A percentile compares a stretch with the other conserved stretches of the same genome.
These are phyloP conservation scores for Stegodyphus dumicola DNA, from an alignment of 1,140 invertebrate genomes.

Conservation along the genomic window DNA sequence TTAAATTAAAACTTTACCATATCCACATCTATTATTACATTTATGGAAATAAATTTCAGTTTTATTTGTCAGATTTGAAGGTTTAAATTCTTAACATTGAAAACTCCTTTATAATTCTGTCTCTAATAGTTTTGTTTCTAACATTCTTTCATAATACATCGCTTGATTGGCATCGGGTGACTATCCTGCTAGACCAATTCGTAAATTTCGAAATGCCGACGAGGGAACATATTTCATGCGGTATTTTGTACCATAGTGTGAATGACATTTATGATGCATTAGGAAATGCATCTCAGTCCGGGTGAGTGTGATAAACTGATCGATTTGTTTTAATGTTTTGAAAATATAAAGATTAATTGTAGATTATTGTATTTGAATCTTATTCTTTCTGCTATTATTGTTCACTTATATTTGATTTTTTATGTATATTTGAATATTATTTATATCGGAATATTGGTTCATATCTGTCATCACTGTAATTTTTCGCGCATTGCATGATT, in stretches of 20 bases:
- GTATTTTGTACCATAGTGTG: slow-evolving; percentile 69
- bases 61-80: too few relatives aligned
- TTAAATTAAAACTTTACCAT: too few relatives aligned
- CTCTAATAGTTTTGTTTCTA: too few relatives aligned
- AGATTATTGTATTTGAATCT: background rate
- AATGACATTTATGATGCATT: slow-evolving; percentile 69
- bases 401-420: background rate
- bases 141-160: too few relatives aligned
- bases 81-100: too few relatives aligned
- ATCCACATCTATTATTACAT: too few relatives aligned
- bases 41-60: too few relatives aligned
- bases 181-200: background rate
- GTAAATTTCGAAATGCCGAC: slow-evolving; percentile 15
- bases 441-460: slow-evolving; percentile 23
- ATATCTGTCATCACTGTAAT: background rate
- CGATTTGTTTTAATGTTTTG: too few relatives aligned
- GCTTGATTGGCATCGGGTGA: too few relatives aligned
- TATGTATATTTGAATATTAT: background rate
- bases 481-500: background rate
- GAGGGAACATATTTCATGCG: slow-evolving; percentile 69
- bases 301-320: slow-evolving; percentile 62
- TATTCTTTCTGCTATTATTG: background rate
- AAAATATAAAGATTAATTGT: background rate
- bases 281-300: slow-evolving; percentile 64
- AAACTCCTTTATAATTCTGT: too few relatives aligned